Conservation (phyloP, 2,113 vertebrate species). For the Misgurnus mizolepis region DNA sequence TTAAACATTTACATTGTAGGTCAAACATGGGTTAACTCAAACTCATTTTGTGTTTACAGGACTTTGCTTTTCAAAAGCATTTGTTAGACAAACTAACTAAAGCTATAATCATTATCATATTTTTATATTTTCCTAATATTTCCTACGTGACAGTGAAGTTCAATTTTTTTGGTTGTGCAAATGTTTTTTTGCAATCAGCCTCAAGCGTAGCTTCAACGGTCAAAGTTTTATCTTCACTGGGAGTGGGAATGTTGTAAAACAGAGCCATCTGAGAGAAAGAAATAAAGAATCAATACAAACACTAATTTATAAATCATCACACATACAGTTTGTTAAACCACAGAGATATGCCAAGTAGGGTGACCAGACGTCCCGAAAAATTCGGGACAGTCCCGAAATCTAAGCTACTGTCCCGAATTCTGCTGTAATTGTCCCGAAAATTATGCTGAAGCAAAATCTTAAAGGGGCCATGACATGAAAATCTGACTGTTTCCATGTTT, state of each 20-base stretch:
- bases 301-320: too few relatives aligned
- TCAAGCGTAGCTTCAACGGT: slow-evolving; percentile 25
- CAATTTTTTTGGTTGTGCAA: neutral
- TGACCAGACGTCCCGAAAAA: too few relatives aligned
- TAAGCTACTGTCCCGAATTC: too few relatives aligned
- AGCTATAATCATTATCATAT: neutral
- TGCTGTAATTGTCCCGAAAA: too few relatives aligned
- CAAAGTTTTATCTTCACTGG: slow-evolving; percentile 35
- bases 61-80: too few relatives aligned
- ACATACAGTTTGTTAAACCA: neutral
- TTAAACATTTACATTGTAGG: neutral
- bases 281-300: neutral
- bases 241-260: slow-evolving; percentile 69
- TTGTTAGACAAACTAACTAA: neutral
- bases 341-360: neutral
- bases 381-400: too few relatives aligned
- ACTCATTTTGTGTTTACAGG: too few relatives aligned
- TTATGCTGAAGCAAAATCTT: too few relatives aligned
- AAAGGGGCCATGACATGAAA: too few relatives aligned
- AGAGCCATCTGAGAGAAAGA: slow-evolving; percentile 57
- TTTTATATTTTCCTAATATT: neutral
- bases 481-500: too few relatives aligned
- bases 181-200: slow-evolving; percentile 44
- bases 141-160: slow-evolving; percentile 16
- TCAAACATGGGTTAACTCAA: too few relatives aligned